Evolutionary conservation across 2,888 invertebrate species (phyloP).

Genomic region (Tenthredo amoena): DNA sequence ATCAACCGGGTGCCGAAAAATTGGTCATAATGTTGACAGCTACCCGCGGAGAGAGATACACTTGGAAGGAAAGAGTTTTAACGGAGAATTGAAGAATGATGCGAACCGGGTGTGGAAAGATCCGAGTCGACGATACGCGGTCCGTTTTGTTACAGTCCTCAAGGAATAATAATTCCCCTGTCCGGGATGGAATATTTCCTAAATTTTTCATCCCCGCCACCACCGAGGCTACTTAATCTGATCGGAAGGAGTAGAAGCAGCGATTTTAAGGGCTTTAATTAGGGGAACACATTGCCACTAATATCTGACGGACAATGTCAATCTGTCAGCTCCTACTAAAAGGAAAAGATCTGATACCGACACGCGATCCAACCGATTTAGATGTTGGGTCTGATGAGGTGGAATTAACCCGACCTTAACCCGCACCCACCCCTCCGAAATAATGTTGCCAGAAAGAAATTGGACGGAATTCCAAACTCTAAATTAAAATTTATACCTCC

Average conservation of each 20-base stretch:
- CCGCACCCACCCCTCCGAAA: neutral
- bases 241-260: neutral
- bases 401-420: constrained; percentile 65
- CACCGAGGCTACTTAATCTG: neutral
- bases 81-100: neutral
- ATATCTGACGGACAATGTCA: constrained; percentile 74
- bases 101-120: neutral
- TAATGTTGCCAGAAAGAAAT: constrained; percentile 3
- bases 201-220: neutral
- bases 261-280: constrained; percentile 75
- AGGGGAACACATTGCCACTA: constrained; percentile 76
- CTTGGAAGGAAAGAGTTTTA: neutral
- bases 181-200: neutral
- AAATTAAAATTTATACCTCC: constrained; percentile 65
- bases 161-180: neutral
- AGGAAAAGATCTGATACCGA: constrained; percentile 60
- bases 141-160: neutral
- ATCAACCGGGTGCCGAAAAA: constrained; percentile 24
- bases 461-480: constrained; percentile 55
- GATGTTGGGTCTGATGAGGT: constrained; percentile 71
- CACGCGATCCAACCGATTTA: constrained; percentile 71
- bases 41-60: neutral
- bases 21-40: constrained; percentile 46
- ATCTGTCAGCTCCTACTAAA: constrained; percentile 73
- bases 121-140: neutral